Evolutionary conservation across 2,113 vertebrate genomes (phyloP), one percentile per base, ranked within the genome.

Genomic region (Steatornis caripensis): DNA sequence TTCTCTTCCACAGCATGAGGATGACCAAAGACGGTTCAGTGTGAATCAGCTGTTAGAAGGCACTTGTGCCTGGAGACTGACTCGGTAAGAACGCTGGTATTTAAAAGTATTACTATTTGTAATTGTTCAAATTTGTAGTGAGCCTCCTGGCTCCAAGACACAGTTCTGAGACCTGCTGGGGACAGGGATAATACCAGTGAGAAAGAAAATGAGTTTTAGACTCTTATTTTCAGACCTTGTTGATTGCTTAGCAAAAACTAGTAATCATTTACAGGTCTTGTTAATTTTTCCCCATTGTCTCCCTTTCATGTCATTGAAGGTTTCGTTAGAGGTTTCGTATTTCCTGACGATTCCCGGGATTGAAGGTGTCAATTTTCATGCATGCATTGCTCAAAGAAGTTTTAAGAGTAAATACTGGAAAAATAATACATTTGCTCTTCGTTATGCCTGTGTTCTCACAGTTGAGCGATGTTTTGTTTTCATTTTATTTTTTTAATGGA

Each of bases 1-100:
- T 86, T 92, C 58, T 91, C 65, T 85, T 51, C 87, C 85, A 90
- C 93, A 98, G 98, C 22, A 36, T 53, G 96, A 55, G 43, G 98
- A 98, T 96, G 98, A 98, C 94, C 95, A 91, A 57, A 84, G 86
- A 39, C 80, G 16, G 39, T 96, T 98, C 85, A 29, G 75, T 92
- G 90, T 98, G 46, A 92, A 95, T 24, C 90, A 97, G 18, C 94
- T 98, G 48, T 90, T 98, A 23, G 82, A 95, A 92, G 88, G 85
- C 32, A 71, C 64, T 49, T 96, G 87, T 76, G 91, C 97, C 91
- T 98, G 97, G 97, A 96, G 97, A 65, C 64, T 97, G 70, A 96
- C 94, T 69, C 20, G 78, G 98, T 98, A 94, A 97, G 97, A 71
- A 37, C 51, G 55, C 36, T 89, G 72, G 4, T 64, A 27, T 51